A percentile compares a stretch with the other conserved stretches of the same genome.
These are phyloP conservation scores for Chrysoperla carnea DNA, from an alignment of 1,140 invertebrate genomes.

Conservation along the genomic window DNA sequence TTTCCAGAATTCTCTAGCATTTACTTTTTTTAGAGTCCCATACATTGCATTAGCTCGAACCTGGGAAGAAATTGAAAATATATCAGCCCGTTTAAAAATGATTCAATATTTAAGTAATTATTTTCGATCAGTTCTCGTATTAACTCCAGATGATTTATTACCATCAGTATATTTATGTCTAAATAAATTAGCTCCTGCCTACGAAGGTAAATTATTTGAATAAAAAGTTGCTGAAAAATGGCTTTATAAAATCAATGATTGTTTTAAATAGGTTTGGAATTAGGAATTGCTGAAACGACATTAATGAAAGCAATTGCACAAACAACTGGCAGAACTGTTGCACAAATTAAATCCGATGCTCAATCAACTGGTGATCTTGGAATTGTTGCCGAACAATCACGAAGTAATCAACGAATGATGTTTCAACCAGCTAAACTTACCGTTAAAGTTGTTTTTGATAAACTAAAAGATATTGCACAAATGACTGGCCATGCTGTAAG, in stretches of 20 bases:
- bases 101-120: slow-evolving; percentile 90
- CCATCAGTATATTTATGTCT: slow-evolving; percentile 87
- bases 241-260: too few relatives aligned
- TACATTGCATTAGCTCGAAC: slow-evolving; percentile 85
- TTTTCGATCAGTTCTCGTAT: slow-evolving; percentile 76
- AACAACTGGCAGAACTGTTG: slow-evolving; percentile 70
- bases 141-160: slow-evolving; percentile 77
- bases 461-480: slow-evolving; percentile 77
- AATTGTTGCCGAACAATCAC: slow-evolving; percentile 79
- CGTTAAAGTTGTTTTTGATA: slow-evolving; percentile 58
- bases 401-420: slow-evolving; percentile 79
- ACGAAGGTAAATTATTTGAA: slow-evolving; percentile 45
- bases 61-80: slow-evolving; percentile 79
- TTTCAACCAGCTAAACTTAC: slow-evolving; percentile 52
- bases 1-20: background rate
- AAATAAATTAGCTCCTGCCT: slow-evolving; percentile 88
- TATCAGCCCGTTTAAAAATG: slow-evolving; percentile 79
- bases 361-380: slow-evolving; percentile 77
- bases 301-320: slow-evolving; percentile 91
- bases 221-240: background rate
- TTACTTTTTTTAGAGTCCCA: slow-evolving; percentile 40
- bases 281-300: slow-evolving; percentile 86
- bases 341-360: slow-evolving; percentile 72
- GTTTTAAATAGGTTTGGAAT: slow-evolving; percentile 39
- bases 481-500: slow-evolving; percentile 57